These are phyloP conservation scores for Pandion haliaetus DNA, from an alignment of 2,113 vertebrate genomes.

Conservation along the genomic window DNA sequence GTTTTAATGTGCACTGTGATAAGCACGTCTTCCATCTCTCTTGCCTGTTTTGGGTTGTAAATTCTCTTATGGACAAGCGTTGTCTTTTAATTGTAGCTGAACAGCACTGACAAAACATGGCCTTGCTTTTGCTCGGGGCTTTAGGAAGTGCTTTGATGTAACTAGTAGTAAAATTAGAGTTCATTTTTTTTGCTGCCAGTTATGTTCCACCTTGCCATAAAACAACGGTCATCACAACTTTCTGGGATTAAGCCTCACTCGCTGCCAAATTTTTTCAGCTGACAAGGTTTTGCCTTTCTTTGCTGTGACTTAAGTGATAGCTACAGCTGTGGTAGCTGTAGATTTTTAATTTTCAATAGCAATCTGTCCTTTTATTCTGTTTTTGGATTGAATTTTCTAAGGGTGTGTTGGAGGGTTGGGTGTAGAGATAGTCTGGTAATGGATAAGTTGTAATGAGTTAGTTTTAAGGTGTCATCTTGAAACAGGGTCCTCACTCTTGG, in stretches of 20 bases:
- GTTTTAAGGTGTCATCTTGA: background rate
- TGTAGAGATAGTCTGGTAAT: background rate
- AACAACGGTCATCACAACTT: background rate
- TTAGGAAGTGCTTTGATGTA: conserved; percentile 12
- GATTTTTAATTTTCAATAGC: background rate
- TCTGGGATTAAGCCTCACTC: background rate
- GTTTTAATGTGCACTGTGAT: conserved; percentile 25
- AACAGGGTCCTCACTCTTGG: accelerated
- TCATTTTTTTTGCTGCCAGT: background rate
- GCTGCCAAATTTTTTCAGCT: background rate
- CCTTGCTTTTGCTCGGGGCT: conserved; percentile 15
- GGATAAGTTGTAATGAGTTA: background rate
- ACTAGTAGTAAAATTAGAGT: background rate
- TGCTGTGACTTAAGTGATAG: background rate
- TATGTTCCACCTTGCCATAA: conserved; percentile 3
- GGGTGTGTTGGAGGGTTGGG: background rate
- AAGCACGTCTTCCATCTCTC: background rate
- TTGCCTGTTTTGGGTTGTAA: background rate
- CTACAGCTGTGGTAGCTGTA: background rate
- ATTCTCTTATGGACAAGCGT: conserved; percentile 17
- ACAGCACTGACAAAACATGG: background rate
- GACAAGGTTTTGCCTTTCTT: background rate
- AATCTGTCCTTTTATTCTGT: background rate
- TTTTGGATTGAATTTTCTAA: background rate
- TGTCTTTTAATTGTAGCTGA: conserved; percentile 25